Base-by-base conservation (phyloP, 30 jellyfish, hydroid and myxozoan species). In the Sanderia malayensis region DNA sequence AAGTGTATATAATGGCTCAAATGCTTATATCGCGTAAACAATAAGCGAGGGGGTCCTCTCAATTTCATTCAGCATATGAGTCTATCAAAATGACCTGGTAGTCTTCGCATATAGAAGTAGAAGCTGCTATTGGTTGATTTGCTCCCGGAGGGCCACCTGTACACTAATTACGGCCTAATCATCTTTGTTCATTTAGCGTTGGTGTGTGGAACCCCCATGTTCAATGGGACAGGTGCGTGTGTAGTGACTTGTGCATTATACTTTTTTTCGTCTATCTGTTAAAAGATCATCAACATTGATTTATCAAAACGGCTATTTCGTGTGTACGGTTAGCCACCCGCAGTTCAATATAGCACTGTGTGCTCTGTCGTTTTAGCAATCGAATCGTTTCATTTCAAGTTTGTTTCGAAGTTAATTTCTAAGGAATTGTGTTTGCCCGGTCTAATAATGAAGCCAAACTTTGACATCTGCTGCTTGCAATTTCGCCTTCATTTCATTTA, bases 121-220 rank as follows among this genome's bases (percentile, higher is more conserved):
- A 6, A 13, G 52, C 52, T 37, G 52, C 52, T 52, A 78, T 78
- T 58, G 80, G 63, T 33, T 62, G 82, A 67, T 26, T 59, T 58
- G 82, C 81, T 63, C 89, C 82, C 89, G 89, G 89, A 78, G 89
- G 89, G 89, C 81, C 89, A 78, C 89, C 89, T 78, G 89, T 49
- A 24, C 27, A 10, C 32, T 78, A 52, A 78, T 78, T 64, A 33
- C 58, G 46, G 61, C 59, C 63, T 78, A 78, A 78, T 78, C 70
- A 66, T 78, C 89, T 78, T 78, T 78, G 89, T 78, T 78, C 89
- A 52, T 78, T 78, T 78, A 65, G 76, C 61, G 82, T 49, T 82
- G 76, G 30, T 64, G 70, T 65, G 76, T 63, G 27, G 71, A 52
- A 67, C 64, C 89, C 89, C 89, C 89, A 81, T 78, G 66, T 78